Base-by-base conservation (phyloP, 2,888 invertebrate genomes). In the Caenorhabditis sinica region DNA sequence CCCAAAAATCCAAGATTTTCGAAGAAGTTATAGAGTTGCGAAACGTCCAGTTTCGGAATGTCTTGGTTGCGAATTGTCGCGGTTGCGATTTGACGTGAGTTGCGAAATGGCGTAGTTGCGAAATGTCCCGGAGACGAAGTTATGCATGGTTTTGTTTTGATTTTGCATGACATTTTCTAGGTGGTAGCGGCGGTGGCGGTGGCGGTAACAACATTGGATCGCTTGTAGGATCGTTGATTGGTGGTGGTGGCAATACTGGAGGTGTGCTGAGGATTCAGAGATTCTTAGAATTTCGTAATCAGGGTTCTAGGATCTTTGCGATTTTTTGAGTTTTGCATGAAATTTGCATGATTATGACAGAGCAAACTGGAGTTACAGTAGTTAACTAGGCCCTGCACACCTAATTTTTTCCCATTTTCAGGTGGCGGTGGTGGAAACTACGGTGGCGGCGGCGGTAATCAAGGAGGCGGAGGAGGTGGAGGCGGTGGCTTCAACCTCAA, bases 401-500 rank as follows among this genome's bases (percentile, higher is more conserved):
- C 9, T 23, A 2, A 56, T 15, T 15, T 20, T 20, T 20, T 49
- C 6, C 3, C 0, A 20, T 20, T 63, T 63, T 43, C 36, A 63
- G 69, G 73, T 20, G 87, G 84, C 45, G 84, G 86, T 0, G 82
- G 85, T 28, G 86, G 88, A 11, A 88, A 88, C 40, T 82, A 75
- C n/a, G 74, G 81, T 23, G 83, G 83, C 15, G 85, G 86, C 28
- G 82, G 83, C 23, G 63, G 80, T 30, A 63, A 63, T 33, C 25
- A 63, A 23, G 75, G 82, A 8, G 79, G 82, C 25, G 81, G 84
- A 20, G 87, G 85, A 15, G 82, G 83, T 25, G 53, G 53, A 61
- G n/a, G 60, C 30, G 86, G 86, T 1, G 86, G 86, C 51, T 87
- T 87, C 85, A 87, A 87, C 68, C 63, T 87, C 58, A 87, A 85